phyloP scores from a whole-genome alignment of 2,113 vertebrate species.

The Pituophis catenifer region DNA sequence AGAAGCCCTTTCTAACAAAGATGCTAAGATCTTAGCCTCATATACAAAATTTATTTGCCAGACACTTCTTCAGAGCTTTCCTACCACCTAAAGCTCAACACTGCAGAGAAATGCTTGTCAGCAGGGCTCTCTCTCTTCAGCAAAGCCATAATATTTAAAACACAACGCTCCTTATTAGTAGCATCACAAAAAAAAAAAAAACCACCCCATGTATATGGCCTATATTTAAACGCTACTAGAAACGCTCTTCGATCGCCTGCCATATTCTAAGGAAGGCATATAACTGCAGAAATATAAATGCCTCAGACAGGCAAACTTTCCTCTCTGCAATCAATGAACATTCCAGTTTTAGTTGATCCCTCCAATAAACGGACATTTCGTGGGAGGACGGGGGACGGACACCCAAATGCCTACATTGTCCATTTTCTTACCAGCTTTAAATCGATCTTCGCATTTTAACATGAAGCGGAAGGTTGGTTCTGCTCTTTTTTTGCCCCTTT shows the following conservation, averaged over 20 bases:
- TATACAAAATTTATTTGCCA: background rate
- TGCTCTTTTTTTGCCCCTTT: rapidly evolving
- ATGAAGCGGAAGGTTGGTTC: background rate
- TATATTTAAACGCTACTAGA: background rate
- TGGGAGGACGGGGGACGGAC: background rate
- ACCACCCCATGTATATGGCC: no score
- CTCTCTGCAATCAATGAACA: background rate
- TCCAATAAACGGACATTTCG: background rate
- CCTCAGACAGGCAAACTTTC: background rate
- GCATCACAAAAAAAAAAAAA: background rate
- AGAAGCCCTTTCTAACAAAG: background rate
- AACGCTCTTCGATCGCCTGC: no score
- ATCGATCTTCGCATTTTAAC: background rate
- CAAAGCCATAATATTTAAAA: background rate
- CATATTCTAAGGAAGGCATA: background rate
- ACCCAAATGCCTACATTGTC: background rate
- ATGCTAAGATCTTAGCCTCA: background rate
- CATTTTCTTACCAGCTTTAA: background rate
- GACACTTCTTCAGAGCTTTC: background rate
- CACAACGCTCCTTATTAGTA: background rate
- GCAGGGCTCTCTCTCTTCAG: background rate
- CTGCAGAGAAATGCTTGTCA: background rate
- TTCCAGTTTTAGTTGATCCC: background rate
- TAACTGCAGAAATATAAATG: background rate
- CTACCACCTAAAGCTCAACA: background rate